phyloP scores from a whole-genome alignment of 2,797 vertebrate genomes.

The Halcyon chelicuti region DNA sequence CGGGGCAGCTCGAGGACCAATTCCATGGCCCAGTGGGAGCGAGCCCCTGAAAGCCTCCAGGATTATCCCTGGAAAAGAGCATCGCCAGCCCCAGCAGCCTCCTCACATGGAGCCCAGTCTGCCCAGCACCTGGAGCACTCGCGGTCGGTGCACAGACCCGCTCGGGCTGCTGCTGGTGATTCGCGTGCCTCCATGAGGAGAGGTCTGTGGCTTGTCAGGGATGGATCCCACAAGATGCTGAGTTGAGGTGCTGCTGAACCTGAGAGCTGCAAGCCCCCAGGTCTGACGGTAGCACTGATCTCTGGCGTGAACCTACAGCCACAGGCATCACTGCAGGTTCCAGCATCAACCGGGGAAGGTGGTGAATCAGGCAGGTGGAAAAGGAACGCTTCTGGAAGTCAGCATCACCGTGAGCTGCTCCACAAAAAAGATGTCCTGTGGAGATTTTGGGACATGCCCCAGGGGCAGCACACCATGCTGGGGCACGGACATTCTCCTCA shows the following conservation, averaged over 20 bases:
- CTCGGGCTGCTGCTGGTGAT: background rate
- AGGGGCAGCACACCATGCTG: background rate
- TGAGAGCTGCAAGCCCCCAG: background rate
- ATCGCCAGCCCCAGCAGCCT: background rate
- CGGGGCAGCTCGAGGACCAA: background rate
- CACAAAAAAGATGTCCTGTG: background rate
- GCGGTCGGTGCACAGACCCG: accelerated
- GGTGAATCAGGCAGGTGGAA: background rate
- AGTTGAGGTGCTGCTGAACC: background rate
- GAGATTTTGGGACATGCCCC: background rate
- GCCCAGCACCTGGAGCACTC: accelerated
- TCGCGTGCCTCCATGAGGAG: accelerated
- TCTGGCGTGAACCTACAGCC: background rate
- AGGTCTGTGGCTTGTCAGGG: background rate
- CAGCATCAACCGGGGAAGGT: accelerated
- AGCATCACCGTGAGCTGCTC: background rate
- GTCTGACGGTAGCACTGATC: background rate
- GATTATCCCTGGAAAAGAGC: background rate
- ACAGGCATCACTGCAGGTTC: accelerated
- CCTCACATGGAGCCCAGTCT: background rate
- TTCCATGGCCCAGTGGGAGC: accelerated
- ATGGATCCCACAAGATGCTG: background rate
- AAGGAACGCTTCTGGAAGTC: accelerated
- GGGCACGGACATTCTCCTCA: accelerated
- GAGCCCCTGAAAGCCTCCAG: background rate